Base-by-base conservation (phyloP, 2,113 vertebrate species). In the Rhinogobius similis region DNA sequence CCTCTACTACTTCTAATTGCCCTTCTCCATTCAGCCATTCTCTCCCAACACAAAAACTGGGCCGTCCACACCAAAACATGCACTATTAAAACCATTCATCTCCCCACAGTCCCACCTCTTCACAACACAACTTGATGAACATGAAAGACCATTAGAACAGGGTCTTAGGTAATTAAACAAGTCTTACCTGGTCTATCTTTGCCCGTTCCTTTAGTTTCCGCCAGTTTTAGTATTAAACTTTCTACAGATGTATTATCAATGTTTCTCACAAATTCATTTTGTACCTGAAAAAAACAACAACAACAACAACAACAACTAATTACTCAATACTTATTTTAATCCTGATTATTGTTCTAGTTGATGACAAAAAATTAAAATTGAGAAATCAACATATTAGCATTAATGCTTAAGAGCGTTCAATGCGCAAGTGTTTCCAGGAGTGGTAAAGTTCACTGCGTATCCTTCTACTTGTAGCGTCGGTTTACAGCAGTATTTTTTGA, bases 181-280 rank as follows among this genome's bases (percentile, higher is more conserved):
- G 43, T 48, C 90, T 94, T 91, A 99, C 97, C 97, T 91, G 97
- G 97, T 90, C 96, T 94, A 87, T 99, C 97, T 65, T 93, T 97
- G 67, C 97, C 97, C 1, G 97, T 98, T 89, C 96, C 95, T 94
- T 99, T 99, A 88, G 93, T 95, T 75, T 98, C 97, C 5, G 95
- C 90, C 90, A 98, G 94, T 87, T 97, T 98, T 82, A 96, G 94
- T 91, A 99, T 93, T 84, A 99, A 93, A 77, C 93, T 94, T 84
- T 97, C 96, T 84, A 95, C 94, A 27, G 97, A 97, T 56, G 96
- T 98, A 86, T 97, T 99, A 83, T 96, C 90, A 75, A 98, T 94
- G 85, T 99, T 98, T 89, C 96, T 94, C 88, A 96, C 95, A 91
- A 99, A 98, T 81, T 99, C 97, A 77, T 94, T 94, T 1, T 98